Conservation (phyloP, 2,888 invertebrate species). For the Heliconius ethilla region DNA sequence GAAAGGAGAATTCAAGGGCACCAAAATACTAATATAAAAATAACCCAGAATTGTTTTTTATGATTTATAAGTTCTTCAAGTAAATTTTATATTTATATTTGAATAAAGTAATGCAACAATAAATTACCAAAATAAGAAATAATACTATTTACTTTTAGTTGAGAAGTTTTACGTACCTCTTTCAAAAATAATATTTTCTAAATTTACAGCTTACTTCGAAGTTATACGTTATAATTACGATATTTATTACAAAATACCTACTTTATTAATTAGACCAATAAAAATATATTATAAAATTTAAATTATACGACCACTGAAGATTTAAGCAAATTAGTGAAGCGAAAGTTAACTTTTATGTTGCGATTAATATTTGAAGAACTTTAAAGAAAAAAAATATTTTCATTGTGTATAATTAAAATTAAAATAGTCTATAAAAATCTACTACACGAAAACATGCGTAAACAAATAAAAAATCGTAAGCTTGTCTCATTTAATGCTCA, state of each 20-base stretch:
- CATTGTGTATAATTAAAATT: background rate
- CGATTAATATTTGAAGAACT: no score
- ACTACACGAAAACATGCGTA: background rate
- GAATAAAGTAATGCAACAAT: background rate
- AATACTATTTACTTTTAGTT: background rate
- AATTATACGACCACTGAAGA: no score
- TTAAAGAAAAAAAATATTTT: background rate
- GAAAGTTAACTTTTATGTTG: no score
- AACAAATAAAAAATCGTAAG: background rate
- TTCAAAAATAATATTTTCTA: no score
- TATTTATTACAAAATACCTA: no score
- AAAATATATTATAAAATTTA: no score
- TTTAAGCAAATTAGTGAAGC: no score
- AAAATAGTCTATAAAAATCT: background rate
- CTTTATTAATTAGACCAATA: no score
- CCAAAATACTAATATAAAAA: background rate
- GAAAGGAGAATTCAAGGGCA: constrained; percentile 8
- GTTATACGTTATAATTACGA: background rate
- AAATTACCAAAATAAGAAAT: no score
- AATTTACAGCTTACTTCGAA: background rate
- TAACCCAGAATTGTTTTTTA: background rate
- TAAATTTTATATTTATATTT: background rate
- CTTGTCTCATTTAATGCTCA: constrained; percentile 5
- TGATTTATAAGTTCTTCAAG: background rate
- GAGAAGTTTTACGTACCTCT: background rate